Percentiles rank a stretch among this genome's conserved stretches.
Conservation (phyloP, 2,888 invertebrate genomes). For the Luffia ferchaultella region DNA sequence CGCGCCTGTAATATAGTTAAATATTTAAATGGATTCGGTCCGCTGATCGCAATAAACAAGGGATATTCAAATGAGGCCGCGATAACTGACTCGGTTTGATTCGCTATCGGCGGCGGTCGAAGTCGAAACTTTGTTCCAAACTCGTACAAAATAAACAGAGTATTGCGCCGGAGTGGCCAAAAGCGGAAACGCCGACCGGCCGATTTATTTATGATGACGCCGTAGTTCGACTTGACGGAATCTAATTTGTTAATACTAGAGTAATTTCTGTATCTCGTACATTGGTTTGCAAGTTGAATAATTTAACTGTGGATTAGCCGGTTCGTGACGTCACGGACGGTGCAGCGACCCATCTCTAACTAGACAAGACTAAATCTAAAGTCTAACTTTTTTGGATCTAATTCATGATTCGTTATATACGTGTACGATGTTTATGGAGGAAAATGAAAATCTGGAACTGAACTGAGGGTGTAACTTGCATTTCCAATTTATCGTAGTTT, state of each 20-base stretch:
- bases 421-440: too few relatives aligned
- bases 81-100: not conserved
- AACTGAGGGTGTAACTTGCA: too few relatives aligned
- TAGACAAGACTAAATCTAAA: too few relatives aligned
- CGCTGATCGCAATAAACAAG: constrained; percentile 3
- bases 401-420: too few relatives aligned
- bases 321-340: too few relatives aligned
- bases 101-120: not conserved
- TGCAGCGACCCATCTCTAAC: too few relatives aligned
- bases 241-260: too few relatives aligned
- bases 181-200: not conserved
- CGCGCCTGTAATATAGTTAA: constrained; percentile 2
- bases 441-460: too few relatives aligned
- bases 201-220: not conserved
- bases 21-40: constrained; percentile 5
- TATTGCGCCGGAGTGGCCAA: not conserved
- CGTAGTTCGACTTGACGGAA: not conserved
- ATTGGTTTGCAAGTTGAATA: not conserved
- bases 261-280: too few relatives aligned
- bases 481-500: too few relatives aligned
- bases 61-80: constrained; percentile 3
- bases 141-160: not conserved
- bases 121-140: not conserved
- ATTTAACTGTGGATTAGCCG: not conserved
- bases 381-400: too few relatives aligned